Percentiles rank a stretch among this genome's conserved stretches.
These are phyloP conservation scores for Psilopogon haemacephalus DNA, from an alignment of 2,113 vertebrate species.

Conservation along the genomic window DNA sequence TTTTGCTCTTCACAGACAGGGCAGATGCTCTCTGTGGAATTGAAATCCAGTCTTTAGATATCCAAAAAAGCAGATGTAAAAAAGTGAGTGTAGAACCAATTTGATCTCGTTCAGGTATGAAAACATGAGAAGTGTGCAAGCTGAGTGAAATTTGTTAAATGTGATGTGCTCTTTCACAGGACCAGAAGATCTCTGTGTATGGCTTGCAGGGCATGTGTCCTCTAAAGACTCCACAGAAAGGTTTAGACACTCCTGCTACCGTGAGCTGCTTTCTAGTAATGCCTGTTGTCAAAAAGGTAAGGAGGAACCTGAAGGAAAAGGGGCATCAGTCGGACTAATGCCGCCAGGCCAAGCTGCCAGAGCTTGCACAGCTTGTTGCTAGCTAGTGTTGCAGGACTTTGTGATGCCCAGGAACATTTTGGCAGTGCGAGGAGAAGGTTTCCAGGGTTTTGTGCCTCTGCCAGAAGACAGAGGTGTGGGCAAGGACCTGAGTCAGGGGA, in stretches of 20 bases:
- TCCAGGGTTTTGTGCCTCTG: background rate
- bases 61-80: background rate
- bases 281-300: constrained; percentile 86
- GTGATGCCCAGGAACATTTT: background rate
- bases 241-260: constrained; percentile 85
- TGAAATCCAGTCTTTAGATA: background rate
- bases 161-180: constrained; percentile 71
- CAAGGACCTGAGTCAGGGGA: constrained; percentile 15
- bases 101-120: background rate
- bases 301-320: background rate
- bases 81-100: background rate
- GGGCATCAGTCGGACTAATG: background rate
- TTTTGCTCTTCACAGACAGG: background rate
- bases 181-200: constrained; percentile 94
- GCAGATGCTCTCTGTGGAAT: background rate
- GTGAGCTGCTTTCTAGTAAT: constrained; percentile 90
- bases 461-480: constrained; percentile 15
- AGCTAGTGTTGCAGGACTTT: background rate
- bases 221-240: constrained; percentile 84
- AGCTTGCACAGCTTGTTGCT: background rate
- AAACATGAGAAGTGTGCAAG: background rate
- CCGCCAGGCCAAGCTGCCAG: background rate
- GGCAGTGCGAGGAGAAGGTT: background rate
- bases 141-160: background rate
- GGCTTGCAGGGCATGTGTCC: constrained; percentile 97